A percentile compares a stretch with the other conserved stretches of the same genome.
These are phyloP conservation scores for Caenorhabditis sp. DNA, from an alignment of 2,888 invertebrate species.

Conservation along the genomic window DNA sequence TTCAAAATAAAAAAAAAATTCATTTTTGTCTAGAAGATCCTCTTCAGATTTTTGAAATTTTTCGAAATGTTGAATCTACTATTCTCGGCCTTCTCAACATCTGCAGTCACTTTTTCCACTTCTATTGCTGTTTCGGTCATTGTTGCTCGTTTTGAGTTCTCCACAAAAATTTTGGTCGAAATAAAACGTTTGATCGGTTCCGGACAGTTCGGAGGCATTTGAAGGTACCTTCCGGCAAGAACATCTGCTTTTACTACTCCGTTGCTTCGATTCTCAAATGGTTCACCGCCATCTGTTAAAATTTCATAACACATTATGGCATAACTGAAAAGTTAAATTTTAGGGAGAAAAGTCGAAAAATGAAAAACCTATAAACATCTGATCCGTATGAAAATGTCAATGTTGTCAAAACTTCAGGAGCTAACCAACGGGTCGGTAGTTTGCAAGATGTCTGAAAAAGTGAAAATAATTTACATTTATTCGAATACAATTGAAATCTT, in stretches of 20 bases:
- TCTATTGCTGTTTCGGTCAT: constrained; percentile 16
- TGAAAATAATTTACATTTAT: background rate
- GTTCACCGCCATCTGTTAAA: constrained; percentile 36
- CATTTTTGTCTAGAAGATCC: background rate
- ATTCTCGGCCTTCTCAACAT: constrained; percentile 8
- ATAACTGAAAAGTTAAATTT: constrained; percentile 13
- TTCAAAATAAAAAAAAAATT: background rate
- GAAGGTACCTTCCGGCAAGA: constrained; percentile 17
- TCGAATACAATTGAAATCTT: too few relatives aligned
- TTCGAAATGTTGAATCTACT: constrained; percentile 13
- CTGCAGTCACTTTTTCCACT: constrained; percentile 1
- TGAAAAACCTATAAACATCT: constrained; percentile 25
- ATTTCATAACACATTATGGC: constrained; percentile 36
- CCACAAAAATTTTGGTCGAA: constrained; percentile 15
- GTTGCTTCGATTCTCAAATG: constrained; percentile 27
- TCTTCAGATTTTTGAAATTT: constrained; percentile 12
- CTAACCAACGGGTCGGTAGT: constrained; percentile 44
- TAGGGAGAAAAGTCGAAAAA: background rate
- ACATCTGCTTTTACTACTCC: constrained; percentile 24
- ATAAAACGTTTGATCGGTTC: constrained; percentile 28
- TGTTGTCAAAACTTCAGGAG: constrained; percentile 32
- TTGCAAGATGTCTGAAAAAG: constrained; percentile 16
- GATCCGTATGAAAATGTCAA: constrained; percentile 23
- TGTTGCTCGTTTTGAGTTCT: constrained; percentile 6
- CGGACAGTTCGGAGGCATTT: constrained; percentile 20